Conservation (phyloP, 2,113 vertebrate species). For the Astatoreochromis straeleni region DNA sequence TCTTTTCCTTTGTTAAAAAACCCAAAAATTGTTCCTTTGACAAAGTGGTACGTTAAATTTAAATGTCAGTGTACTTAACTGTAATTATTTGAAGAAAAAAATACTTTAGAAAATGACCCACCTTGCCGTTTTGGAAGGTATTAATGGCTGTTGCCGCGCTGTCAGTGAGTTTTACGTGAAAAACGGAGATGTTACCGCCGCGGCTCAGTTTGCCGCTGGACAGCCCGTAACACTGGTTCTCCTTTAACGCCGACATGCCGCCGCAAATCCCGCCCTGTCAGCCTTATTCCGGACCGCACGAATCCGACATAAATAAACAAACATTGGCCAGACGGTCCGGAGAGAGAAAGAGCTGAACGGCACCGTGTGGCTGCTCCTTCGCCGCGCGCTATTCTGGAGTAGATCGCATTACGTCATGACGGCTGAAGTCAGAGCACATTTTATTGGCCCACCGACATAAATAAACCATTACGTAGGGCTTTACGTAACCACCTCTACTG, state of each 20-base stretch:
- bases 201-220: slow-evolving; percentile 74
- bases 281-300: neutral
- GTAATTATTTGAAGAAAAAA: neutral
- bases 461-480: slow-evolving; percentile 32
- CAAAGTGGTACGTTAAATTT: neutral
- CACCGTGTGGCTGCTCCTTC: neutral
- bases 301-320: neutral
- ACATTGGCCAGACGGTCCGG: neutral
- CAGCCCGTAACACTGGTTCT: slow-evolving; percentile 82
- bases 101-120: slow-evolving; percentile 23
- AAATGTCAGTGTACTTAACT: fast-evolving
- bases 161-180: slow-evolving; percentile 91
- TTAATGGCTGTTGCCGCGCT: slow-evolving; percentile 82
- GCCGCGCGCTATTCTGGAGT: slow-evolving; percentile 63
- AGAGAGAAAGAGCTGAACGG: neutral
- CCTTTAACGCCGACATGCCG: slow-evolving; percentile 79
- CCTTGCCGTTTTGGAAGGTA: slow-evolving; percentile 76
- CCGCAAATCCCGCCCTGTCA: neutral
- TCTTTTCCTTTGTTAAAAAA: neutral
- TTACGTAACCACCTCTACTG: slow-evolving; percentile 32
- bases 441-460: slow-evolving; percentile 51
- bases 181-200: slow-evolving; percentile 78
- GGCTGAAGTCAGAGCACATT: neutral
- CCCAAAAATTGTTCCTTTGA: neutral
- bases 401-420: slow-evolving; percentile 51